phyloP scores from a whole-genome alignment of 1,140 invertebrate species.

The Helicoverpa armigera region DNA sequence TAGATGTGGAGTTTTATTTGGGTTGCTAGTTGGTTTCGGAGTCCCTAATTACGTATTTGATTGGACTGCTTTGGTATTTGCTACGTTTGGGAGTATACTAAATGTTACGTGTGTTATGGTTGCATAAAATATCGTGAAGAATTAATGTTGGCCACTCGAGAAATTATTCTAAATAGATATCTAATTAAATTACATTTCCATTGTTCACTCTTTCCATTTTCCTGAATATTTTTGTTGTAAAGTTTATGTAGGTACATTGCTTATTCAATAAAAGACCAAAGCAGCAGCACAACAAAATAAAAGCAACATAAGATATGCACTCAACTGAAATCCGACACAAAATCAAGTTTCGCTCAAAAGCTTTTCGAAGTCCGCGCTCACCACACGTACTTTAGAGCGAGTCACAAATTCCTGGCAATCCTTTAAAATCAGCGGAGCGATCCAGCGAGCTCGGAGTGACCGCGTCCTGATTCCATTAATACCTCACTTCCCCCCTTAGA shows the following conservation, averaged over 20 bases:
- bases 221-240: neutral
- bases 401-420: slow-evolving; percentile 68
- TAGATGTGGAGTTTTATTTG: slow-evolving; percentile 41
- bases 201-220: neutral
- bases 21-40: slow-evolving; percentile 31
- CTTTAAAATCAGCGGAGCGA: slow-evolving; percentile 71
- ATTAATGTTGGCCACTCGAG: no score
- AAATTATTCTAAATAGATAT: no score
- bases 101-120: neutral
- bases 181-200: no score
- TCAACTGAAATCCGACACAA: slow-evolving; percentile 46
- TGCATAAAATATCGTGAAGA: neutral
- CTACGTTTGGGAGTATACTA: neutral
- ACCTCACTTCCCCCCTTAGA: slow-evolving; percentile 50
- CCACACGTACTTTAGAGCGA: slow-evolving; percentile 65
- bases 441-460: slow-evolving; percentile 62
- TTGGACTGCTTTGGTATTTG: slow-evolving; percentile 3
- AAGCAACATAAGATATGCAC: slow-evolving; percentile 22
- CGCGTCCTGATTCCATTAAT: slow-evolving; percentile 75
- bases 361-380: slow-evolving; percentile 65
- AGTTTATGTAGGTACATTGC: neutral
- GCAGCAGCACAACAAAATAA: slow-evolving; percentile 7
- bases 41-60: slow-evolving; percentile 20
- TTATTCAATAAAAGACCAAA: neutral
- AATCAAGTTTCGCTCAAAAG: slow-evolving; percentile 64